Percentiles rank a stretch among this genome's conserved stretches.
Conservation (phyloP, 2,888 invertebrate species). For the Pherbina coryleti region DNA sequence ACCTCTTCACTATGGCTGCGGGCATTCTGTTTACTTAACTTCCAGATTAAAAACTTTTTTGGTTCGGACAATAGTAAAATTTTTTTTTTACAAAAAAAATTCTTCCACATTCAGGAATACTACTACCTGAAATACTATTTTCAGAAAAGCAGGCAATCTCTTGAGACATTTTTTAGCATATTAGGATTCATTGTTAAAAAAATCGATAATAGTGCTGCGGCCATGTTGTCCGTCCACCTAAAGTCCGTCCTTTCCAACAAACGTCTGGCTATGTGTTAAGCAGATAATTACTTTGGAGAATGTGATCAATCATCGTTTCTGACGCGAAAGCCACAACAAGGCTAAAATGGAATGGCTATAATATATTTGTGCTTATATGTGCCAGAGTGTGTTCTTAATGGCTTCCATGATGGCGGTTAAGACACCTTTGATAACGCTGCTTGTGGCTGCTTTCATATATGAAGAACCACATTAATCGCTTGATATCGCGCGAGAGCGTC, state of each 20-base stretch:
- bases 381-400: constrained; percentile 7
- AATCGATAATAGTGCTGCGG: neutral
- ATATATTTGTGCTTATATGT: constrained; percentile 1
- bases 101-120: too few species aligned
- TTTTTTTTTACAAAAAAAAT: too few species aligned
- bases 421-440: constrained; percentile 21
- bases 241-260: neutral
- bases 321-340: constrained; percentile 39
- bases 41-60: too few species aligned
- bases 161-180: too few species aligned
- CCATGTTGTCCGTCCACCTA: neutral
- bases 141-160: too few species aligned
- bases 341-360: neutral
- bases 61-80: too few species aligned
- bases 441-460: neutral
- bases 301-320: constrained; percentile 63
- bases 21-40: too few species aligned
- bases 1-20: too few species aligned
- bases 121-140: too few species aligned
- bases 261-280: constrained; percentile 18
- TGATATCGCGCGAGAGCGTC: neutral
- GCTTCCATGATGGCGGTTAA: constrained; percentile 3
- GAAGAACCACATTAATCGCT: neutral
- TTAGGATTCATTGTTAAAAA: too few species aligned
- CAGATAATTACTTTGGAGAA: constrained; percentile 63